A percentile compares a stretch with the other conserved stretches of the same genome.
phyloP scores from a whole-genome alignment of 2,113 vertebrate genomes.

The Rhinopithecus roxellana region DNA sequence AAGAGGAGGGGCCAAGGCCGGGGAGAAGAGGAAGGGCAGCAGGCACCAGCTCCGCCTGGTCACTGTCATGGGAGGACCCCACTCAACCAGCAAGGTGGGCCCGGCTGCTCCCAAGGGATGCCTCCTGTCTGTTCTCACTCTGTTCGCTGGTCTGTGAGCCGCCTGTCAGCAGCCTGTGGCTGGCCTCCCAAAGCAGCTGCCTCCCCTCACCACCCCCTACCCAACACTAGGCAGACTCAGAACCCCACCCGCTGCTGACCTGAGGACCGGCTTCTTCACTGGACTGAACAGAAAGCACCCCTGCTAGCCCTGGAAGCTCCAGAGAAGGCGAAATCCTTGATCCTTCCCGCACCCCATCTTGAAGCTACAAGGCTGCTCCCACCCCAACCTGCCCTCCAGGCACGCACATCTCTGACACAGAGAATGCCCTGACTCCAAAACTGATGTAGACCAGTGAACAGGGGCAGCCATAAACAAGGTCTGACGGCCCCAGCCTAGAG shows the following conservation, averaged over 20 bases:
- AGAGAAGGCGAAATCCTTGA: neutral
- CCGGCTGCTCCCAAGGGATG: neutral
- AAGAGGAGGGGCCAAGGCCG: constrained; percentile 68
- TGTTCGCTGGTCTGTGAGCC: neutral
- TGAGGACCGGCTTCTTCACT: neutral
- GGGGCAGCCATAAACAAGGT: neutral
- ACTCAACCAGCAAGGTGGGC: neutral
- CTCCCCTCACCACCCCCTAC: neutral
- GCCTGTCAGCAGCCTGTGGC: neutral
- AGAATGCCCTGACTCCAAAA: neutral
- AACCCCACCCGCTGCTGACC: neutral
- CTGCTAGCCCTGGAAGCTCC: neutral
- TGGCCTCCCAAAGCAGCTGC: neutral
- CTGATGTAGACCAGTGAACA: neutral
- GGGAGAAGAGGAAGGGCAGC: neutral
- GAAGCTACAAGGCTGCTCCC: neutral
- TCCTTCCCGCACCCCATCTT: neutral
- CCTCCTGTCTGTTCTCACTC: neutral
- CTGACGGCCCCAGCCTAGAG: neutral
- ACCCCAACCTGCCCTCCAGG: neutral
- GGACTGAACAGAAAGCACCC: neutral
- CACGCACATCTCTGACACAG: neutral
- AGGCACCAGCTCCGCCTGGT: neutral
- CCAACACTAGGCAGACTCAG: neutral
- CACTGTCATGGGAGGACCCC: neutral